A percentile compares a stretch with the other conserved stretches of the same genome.
Evolutionary conservation across 2,113 vertebrate species (phyloP).

Genomic region (Eretmochelys imbricata): DNA sequence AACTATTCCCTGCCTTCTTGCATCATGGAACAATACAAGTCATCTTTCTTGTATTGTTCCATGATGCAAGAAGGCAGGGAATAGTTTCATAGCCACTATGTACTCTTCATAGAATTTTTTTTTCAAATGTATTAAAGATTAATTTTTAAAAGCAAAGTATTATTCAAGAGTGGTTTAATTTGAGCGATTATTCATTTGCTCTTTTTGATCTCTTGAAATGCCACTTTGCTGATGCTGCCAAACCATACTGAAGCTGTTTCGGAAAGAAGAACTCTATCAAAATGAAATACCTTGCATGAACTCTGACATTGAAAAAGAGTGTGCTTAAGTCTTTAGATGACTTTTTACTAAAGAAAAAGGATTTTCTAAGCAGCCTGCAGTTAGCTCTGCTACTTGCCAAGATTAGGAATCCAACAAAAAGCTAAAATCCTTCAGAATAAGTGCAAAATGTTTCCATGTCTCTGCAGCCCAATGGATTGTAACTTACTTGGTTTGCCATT

Average conservation of each 20-base stretch:
- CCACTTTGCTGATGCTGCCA: slow-evolving; percentile 18
- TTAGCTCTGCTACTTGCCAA: slow-evolving; percentile 5
- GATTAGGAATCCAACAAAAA: background rate
- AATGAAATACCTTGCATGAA: background rate
- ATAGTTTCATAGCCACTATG: background rate
- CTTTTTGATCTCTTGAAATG: slow-evolving; percentile 18
- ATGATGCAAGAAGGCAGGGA: background rate
- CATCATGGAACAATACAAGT: background rate
- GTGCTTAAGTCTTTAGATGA: background rate
- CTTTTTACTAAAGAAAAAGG: slow-evolving; percentile 1
- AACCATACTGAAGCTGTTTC: background rate
- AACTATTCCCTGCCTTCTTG: background rate
- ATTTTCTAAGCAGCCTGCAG: slow-evolving; percentile 5
- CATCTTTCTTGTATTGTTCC: background rate
- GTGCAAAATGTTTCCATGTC: background rate
- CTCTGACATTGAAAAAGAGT: background rate
- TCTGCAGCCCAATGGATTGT: background rate
- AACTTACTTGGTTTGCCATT: background rate
- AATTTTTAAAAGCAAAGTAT: background rate
- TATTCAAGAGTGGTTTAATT: background rate
- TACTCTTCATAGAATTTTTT: background rate
- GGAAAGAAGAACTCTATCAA: slow-evolving; percentile 24
- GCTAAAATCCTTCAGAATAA: background rate
- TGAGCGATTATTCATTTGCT: background rate
- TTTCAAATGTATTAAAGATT: slow-evolving; percentile 25